Evolutionary conservation across 2,888 invertebrate species (phyloP).

Genomic region (Diarsia mendica): DNA sequence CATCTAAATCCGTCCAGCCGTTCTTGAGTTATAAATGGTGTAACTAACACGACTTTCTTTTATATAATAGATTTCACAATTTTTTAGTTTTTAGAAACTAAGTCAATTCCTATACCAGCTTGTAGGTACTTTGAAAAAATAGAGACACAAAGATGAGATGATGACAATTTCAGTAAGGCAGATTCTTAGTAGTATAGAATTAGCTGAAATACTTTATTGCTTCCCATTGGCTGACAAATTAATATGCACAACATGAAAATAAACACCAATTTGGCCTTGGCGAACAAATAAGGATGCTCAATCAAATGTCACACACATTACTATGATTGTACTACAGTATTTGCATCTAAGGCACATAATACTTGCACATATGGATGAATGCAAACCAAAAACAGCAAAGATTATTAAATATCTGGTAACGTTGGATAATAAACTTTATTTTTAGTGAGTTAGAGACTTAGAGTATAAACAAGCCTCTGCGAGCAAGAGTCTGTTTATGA

Average conservation of each 20-base stretch:
- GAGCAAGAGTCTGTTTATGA: neutral
- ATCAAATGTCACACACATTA: conserved; percentile 32
- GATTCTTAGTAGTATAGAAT: neutral
- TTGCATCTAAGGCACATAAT: neutral
- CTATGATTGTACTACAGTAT: conserved; percentile 11
- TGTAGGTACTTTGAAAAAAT: neutral
- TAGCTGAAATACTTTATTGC: neutral
- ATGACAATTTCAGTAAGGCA: no score
- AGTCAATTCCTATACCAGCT: neutral
- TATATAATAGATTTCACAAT: no score
- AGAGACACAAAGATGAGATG: neutral
- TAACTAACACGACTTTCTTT: no score
- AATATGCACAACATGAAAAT: conserved; percentile 25
- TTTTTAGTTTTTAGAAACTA: no score
- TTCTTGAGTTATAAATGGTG: no score
- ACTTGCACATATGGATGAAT: neutral
- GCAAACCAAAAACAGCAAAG: neutral
- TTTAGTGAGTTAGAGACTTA: neutral
- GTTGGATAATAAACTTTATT: conserved; percentile 1
- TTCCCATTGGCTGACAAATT: conserved; percentile 1
- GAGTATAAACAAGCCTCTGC: neutral
- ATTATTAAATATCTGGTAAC: neutral
- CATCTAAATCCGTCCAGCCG: no score
- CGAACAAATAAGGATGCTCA: conserved; percentile 24
- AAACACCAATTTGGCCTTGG: conserved; percentile 26